Conservation (phyloP, 2,888 invertebrate species). For the Drosophila sordidapex region DNA sequence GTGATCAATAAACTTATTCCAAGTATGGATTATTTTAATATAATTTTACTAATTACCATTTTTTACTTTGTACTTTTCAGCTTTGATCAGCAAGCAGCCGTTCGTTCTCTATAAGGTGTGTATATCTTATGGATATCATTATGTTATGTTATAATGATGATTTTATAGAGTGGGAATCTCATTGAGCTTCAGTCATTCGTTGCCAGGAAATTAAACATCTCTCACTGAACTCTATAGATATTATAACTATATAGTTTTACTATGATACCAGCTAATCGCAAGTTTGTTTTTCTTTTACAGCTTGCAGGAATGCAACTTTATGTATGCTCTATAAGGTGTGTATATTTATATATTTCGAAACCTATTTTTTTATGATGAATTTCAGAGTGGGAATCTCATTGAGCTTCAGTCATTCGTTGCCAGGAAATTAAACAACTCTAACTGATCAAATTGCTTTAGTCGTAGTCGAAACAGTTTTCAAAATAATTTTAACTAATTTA, state of each 20-base stretch:
- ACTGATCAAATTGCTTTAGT: neutral
- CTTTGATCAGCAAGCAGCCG: neutral
- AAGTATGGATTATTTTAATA: neutral
- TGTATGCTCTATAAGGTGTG: neutral
- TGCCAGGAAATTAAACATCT: constrained; percentile 71
- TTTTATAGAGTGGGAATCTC: constrained; percentile 77
- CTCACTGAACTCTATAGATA: constrained; percentile 48
- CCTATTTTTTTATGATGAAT: constrained; percentile 1
- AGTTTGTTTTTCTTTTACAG: neutral
- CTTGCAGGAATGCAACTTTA: neutral
- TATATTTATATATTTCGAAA: neutral
- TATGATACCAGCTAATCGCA: neutral
- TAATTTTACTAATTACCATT: constrained; percentile 7
- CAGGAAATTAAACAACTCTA: constrained; percentile 1
- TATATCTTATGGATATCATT: neutral
- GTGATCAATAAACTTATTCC: constrained; percentile 44
- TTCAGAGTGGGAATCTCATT: constrained; percentile 8
- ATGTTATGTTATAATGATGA: constrained; percentile 49
- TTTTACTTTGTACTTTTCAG: constrained; percentile 11
- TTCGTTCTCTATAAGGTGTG: constrained; percentile 28
- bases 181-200: constrained; percentile 77
- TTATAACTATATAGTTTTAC: neutral
- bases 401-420: constrained; percentile 13
- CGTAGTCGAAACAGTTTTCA: neutral
- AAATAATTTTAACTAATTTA: constrained; percentile 5